phyloP scores from a whole-genome alignment of 2,888 invertebrate species.

The Diachrysia chrysitis region DNA sequence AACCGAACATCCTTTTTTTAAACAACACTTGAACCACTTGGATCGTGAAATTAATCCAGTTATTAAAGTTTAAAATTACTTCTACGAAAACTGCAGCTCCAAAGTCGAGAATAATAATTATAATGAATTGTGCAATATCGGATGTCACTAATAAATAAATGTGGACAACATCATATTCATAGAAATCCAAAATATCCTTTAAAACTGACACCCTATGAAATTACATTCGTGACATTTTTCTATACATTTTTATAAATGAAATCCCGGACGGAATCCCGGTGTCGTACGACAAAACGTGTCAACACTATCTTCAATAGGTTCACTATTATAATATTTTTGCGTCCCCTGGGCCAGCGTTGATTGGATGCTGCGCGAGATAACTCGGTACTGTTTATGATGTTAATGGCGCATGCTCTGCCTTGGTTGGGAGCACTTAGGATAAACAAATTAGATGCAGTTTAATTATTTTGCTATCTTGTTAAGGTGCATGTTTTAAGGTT shows the following conservation, averaged over 20 bases:
- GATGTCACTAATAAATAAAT: no score
- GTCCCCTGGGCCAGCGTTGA: conserved; percentile 72
- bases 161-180: no score
- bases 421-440: conserved; percentile 32
- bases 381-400: conserved; percentile 69
- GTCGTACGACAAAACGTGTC: conserved; percentile 33
- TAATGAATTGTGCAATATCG: no score
- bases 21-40: neutral
- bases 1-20: neutral
- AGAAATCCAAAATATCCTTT: neutral
- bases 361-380: conserved; percentile 75
- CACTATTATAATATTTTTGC: conserved; percentile 71
- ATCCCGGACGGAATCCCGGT: conserved; percentile 40
- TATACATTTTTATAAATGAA: conserved; percentile 1
- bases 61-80: neutral
- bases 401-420: conserved; percentile 56
- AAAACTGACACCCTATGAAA: neutral
- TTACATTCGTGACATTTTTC: neutral
- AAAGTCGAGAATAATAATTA: neutral
- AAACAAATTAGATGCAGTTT: conserved; percentile 30
- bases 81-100: neutral
- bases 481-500: conserved; percentile 7
- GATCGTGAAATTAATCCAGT: neutral
- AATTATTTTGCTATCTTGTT: conserved; percentile 26
- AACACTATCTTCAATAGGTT: conserved; percentile 57